A percentile compares a stretch with the other conserved stretches of the same genome.
phyloP scores from a whole-genome alignment of 2,888 invertebrate genomes.

The Ferrisia virgata region DNA sequence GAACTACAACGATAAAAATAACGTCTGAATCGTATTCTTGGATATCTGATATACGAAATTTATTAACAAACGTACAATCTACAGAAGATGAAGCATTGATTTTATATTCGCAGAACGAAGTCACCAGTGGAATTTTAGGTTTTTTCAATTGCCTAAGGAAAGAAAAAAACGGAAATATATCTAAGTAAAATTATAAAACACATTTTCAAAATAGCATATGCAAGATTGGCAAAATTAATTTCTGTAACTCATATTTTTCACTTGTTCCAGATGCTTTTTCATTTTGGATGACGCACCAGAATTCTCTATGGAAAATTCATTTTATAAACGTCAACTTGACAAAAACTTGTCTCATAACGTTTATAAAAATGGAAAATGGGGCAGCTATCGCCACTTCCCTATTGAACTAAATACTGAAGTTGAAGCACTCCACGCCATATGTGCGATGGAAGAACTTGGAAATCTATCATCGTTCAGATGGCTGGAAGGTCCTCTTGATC shows the following conservation, averaged over 20 bases:
- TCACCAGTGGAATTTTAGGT: constrained; percentile 76
- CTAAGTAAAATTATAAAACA: constrained; percentile 60
- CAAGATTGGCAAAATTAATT: too few species aligned
- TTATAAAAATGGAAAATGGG: constrained; percentile 65
- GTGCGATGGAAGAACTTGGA: constrained; percentile 73
- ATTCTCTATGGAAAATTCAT: constrained; percentile 63
- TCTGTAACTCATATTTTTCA: too few species aligned
- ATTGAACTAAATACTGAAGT: constrained; percentile 58
- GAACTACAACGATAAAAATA: constrained; percentile 53
- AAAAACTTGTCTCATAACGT: constrained; percentile 80
- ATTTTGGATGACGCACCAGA: constrained; percentile 62
- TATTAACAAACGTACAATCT: constrained; percentile 53
- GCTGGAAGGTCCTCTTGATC: background rate
- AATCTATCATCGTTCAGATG: constrained; percentile 72
- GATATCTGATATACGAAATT: constrained; percentile 56
- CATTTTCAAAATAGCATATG: too few species aligned
- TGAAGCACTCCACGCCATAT: constrained; percentile 66
- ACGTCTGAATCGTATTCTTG: constrained; percentile 56
- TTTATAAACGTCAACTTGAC: constrained; percentile 65
- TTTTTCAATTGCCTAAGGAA: constrained; percentile 78
- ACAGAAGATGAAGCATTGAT: constrained; percentile 57
- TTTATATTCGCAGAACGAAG: constrained; percentile 66
- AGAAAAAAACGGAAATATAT: constrained; percentile 61
- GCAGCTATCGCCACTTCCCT: constrained; percentile 76
- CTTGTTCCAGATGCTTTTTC: constrained; percentile 64